These are phyloP conservation scores for Bombus difficillimus DNA, from an alignment of 1,140 invertebrate genomes.

Conservation along the genomic window DNA sequence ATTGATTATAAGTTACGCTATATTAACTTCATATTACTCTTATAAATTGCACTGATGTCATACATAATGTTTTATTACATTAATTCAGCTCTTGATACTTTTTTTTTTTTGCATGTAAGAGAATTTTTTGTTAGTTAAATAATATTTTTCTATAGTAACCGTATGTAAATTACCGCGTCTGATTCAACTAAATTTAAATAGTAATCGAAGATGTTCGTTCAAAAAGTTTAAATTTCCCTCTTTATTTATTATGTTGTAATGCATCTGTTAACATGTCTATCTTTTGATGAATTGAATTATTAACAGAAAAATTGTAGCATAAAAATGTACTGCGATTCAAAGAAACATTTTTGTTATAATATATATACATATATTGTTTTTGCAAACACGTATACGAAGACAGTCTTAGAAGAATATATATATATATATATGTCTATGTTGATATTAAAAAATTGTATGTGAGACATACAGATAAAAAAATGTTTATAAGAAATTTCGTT, in stretches of 20 bases:
- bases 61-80: conserved; percentile 1
- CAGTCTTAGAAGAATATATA: background rate
- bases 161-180: background rate
- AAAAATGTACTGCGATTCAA: background rate
- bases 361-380: background rate
- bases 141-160: background rate
- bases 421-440: conserved; percentile 7
- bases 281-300: conserved; percentile 2
- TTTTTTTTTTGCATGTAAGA: background rate
- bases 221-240: background rate
- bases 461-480: conserved; percentile 6
- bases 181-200: background rate
- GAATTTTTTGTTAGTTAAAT: background rate
- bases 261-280: background rate
- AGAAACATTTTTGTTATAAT: background rate
- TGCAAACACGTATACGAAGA: background rate
- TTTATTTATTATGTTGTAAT: background rate
- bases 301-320: background rate
- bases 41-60: conserved; percentile 17
- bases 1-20: conserved; percentile 22
- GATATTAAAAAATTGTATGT: conserved; percentile 22
- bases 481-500: background rate
- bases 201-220: background rate
- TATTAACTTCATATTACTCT: conserved; percentile 27
- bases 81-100: background rate